These are phyloP conservation scores for Lepisosteus osseus DNA, from an alignment of 2,113 vertebrate species.

Conservation along the genomic window DNA sequence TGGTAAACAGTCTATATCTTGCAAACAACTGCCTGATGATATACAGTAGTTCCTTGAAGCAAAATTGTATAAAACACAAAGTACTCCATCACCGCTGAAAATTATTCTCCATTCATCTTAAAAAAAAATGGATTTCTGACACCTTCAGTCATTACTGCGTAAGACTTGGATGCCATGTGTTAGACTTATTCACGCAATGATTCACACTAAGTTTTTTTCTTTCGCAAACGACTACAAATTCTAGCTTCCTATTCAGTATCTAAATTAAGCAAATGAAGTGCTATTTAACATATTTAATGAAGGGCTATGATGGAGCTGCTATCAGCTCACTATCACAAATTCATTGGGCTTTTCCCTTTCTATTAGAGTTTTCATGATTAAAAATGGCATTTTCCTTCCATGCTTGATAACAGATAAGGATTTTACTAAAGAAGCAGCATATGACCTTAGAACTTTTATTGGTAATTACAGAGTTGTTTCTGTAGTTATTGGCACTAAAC, in stretches of 20 bases:
- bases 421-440: background rate
- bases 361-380: background rate
- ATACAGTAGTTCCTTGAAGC: too few relatives aligned
- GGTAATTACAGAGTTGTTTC: too few relatives aligned
- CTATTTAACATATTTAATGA: background rate
- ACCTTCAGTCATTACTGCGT: too few relatives aligned
- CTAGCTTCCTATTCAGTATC: background rate
- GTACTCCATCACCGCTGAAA: too few relatives aligned
- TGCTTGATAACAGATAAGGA: background rate
- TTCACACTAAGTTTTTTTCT: too few relatives aligned
- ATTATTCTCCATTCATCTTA: too few relatives aligned
- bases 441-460: background rate
- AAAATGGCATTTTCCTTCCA: background rate
- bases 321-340: background rate
- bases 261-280: background rate
- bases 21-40: background rate
- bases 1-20: background rate
- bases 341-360: slow-evolving; percentile 3
- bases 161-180: too few relatives aligned
- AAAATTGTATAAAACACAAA: too few relatives aligned
- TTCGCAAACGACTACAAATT: background rate
- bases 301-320: background rate
- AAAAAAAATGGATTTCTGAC: slow-evolving; percentile 8
- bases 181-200: too few relatives aligned
- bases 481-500: too few relatives aligned